Evolutionary conservation across 2,113 vertebrate species (phyloP), one percentile per base, ranked within the genome.

Genomic region (Ochotona curzoniae): DNA sequence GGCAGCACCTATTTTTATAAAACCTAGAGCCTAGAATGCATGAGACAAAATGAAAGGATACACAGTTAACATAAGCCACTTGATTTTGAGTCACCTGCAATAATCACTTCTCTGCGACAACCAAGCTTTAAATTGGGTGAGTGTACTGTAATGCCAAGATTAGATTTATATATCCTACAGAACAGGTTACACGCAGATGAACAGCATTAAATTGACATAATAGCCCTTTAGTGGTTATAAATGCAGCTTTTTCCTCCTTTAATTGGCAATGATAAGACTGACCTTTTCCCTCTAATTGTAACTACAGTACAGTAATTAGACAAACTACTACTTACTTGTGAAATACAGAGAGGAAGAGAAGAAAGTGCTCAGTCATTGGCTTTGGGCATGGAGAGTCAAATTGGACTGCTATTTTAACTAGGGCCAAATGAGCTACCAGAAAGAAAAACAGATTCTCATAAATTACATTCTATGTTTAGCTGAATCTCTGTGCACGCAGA

Each of bases 201-300:
- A 95, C 89, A 91, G 95, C 92, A 97, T 97, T 97, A 97, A 97
- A 97, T 89, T 97, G 97, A 97, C 93, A 96, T 97, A 97, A 98
- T 91, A 87, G 94, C 87, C 98, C 87, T 98, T 44, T 97, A 92
- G 89, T 78, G 74, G 82, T 93, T 97, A 96, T 93, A 98, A 98
- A 97, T 14, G 5, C 84, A 94, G 95, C 96, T 96, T 98, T 97
- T 97, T 96, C 64, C 11, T 94, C 91, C 93, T 96, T 97, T 98
- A 98, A 98, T 97, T 98, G 97, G 96, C 97, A 97, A 97, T 96
- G 94, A 98, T 97, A 96, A 97, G 90, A 97, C 87, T 97, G 97
- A 98, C 97, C 98, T 98, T 98, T 98, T 97, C 96, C 96, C 90
- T 95, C 74, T 97, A 98, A 98, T 93, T 97, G 95, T 97, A 97